Evolutionary conservation across 2,888 invertebrate genomes (phyloP), one percentile per base, ranked within the genome.

Genomic region (Willowsia nigromaculata): DNA sequence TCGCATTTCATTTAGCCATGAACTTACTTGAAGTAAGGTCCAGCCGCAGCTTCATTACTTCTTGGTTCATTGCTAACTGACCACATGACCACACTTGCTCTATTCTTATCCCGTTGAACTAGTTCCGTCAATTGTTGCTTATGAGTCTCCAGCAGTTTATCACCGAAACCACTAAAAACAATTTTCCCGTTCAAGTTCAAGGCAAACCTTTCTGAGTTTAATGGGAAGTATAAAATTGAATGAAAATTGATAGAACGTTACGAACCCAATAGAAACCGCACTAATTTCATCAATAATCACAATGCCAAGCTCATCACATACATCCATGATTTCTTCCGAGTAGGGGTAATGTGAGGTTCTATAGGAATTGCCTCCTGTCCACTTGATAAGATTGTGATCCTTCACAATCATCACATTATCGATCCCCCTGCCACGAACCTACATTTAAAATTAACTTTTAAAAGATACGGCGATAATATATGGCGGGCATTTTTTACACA

Each of bases 281-380:
- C 99, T 98, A 93, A 98, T 97, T 94, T 99, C 99, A 93, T 98
- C 97, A 90, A 99, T 98, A 80, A 99, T 97, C 95, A 98, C 97
- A 93, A 99, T 97, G 40, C 99, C 99, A 90, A 97, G 95, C 93
- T 96, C 96, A 94, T 99, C 99, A 0, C 98, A 98, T 93, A 98
- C 95, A 93, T 98, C 97, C 96, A 99, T 97, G 71, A 99, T 97
- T 94, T 99, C 99, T 93, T 89, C 89, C 0, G 99, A 98, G 94
- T 99, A 99, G 0, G 99, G 99, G 94, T 99, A 99, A 94, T 99
- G 99, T 0, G 99, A 99, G 0, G 99, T 99, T 33, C 99, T 95
- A 94, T 98, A 99, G 0, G 97, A 96, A 94, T 99, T 99, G 0
- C 97, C 99, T n/a, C 91, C 91, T 0, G 78, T 91, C 99, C 99